Evolutionary conservation across 1,140 invertebrate species (phyloP), one percentile per base, ranked within the genome.

Genomic region (Eurosta solidaginis): DNA sequence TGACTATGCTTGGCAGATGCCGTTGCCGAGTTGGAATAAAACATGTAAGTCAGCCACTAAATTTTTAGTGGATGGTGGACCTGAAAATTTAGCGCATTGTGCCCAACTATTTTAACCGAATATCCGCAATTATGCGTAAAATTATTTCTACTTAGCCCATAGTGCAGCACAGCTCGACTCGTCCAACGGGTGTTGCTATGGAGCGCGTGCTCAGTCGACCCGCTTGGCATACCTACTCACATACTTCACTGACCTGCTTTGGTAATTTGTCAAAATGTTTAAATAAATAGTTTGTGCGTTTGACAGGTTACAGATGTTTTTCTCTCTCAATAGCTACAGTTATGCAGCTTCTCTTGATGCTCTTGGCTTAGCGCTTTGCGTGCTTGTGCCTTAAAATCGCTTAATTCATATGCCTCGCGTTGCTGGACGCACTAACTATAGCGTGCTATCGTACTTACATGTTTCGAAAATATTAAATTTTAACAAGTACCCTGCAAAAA

Each of bases 181-280:
- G 59, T 68, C 40, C 33, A 68, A 20, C 59, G 40, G 27, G 36
- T 54, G 49, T 22, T 44, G 1, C 36, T 33, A 22, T 12, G 54
- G n/a, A 27, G 29, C 27, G 22, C 2, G 40, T 17, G 76, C 40
- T 20, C 36, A 27, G 14, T 10, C 54, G 59, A 20, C 59, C 36
- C 33, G 52, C 52, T 74, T 50, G 45, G n/a, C 33, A 40, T 68
- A 20, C 33, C 59, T 40, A 68, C n/a, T n/a, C n/a, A n/a, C n/a
- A n/a, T n/a, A n/a, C 59, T 68, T 9, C 33, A 17, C 59, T 68
- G 59, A 40, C 59, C 33, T n/a, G 59, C 59, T 68, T 85, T 86
- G 84, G 85, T 83, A 86, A 86, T 80, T 83, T 83, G 84, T 86
- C 83, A 83, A 84, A 83, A 80, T 84, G 84, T 85, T 83, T 83